Conservation (phyloP, 2,113 vertebrate species). For the Microcebus ravelobensis region DNA sequence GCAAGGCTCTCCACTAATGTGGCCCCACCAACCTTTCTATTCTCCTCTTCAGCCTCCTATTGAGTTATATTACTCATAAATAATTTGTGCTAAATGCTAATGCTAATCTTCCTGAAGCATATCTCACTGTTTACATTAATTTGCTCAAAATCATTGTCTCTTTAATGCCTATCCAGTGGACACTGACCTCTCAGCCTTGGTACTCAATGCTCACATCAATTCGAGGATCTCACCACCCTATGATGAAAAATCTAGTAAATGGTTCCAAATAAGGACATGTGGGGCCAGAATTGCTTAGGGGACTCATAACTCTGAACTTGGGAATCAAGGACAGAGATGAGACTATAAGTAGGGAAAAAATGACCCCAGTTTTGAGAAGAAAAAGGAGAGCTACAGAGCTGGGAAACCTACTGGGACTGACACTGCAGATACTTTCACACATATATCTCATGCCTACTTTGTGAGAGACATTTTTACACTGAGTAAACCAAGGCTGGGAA, state of each 20-base stretch:
- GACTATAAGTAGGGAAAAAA: not conserved
- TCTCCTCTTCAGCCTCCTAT: not conserved
- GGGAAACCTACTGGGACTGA: not conserved
- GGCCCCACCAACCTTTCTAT: not conserved
- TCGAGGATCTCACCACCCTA: not conserved
- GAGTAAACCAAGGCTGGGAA: not conserved
- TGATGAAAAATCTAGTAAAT: not conserved
- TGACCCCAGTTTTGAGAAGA: not conserved
- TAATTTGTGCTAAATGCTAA: not conserved
- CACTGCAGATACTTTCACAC: not conserved
- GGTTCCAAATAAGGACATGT: not conserved
- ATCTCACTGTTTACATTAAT: not conserved
- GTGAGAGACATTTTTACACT: constrained; percentile 10
- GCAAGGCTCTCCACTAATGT: not conserved
- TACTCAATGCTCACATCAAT: not conserved
- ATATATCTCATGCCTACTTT: not conserved
- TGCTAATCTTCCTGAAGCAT: not conserved
- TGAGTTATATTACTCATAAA: not conserved
- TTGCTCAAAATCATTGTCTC: not conserved
- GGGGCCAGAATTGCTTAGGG: not conserved
- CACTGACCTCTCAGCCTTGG: not conserved
- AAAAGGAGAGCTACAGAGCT: not conserved
- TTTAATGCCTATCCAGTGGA: not conserved
- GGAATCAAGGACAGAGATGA: not conserved
- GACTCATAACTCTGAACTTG: not conserved